Evolutionary conservation across 2,797 vertebrate genomes (phyloP), one percentile per base, ranked within the genome.

Genomic region (Arnoldichthys spilopterus): DNA sequence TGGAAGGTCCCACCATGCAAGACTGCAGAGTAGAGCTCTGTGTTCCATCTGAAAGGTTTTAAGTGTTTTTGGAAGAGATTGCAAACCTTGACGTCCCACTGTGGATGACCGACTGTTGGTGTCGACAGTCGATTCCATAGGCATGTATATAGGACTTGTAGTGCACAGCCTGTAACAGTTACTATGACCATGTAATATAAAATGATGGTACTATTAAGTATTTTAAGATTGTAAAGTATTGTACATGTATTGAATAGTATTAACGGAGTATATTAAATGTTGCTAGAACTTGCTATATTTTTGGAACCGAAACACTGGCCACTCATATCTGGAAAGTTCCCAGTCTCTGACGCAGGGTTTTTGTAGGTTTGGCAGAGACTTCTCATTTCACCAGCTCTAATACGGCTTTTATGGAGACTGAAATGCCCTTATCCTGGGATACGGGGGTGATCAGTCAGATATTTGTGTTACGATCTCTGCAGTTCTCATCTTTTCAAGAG

Each of bases 201-300:
- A 74, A 61, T n/a, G 22, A 79, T 62, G 45, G 62, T 61, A 54
- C 77, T 74, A 69, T 71, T 77, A 67, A 79, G 83, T 77, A 84
- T 85, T 89, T 83, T 81, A 86, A 76, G 82, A 75, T 82, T 86
- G 77, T 85, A 84, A 79, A 82, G 83, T 87, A 86, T 58, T 84
- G 84, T 86, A 86, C 40, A 87, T 85, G 79, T 86, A 79, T 59
- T 81, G 77, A 81, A 75, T 87, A 82, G 80, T 77, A 75, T 72
- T 77, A 79, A 69, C 22, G 68, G 62, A 81, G 84, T 81, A 81
- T 83, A 84, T 85, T 78, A 64, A 76, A 77, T 81, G 77, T 82
- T 80, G 83, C 74, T 79, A 83, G 82, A 81, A 84, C 72, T 77
- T 69, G 77, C 74, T 86, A 82, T 87, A 86, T 88, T 88, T 85